Evolutionary conservation across 2,113 vertebrate genomes (phyloP).

Genomic region (Chascanopsetta lugubris): DNA sequence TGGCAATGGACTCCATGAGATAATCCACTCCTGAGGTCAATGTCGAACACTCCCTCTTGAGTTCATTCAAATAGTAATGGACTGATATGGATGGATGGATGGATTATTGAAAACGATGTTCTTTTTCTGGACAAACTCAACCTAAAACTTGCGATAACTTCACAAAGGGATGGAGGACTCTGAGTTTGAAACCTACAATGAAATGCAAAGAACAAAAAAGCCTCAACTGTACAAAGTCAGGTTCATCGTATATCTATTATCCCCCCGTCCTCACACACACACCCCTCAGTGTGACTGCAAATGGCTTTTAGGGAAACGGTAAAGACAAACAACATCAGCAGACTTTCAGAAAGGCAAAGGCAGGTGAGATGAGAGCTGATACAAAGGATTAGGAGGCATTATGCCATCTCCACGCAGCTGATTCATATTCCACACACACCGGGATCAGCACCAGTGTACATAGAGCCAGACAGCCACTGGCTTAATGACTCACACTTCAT

Average conservation of each 20-base stretch:
- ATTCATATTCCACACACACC: conserved; percentile 55
- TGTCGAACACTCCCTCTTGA: too few relatives aligned
- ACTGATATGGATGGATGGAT: too few relatives aligned
- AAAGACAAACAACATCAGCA: conserved; percentile 33
- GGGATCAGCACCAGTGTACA: conserved; percentile 47
- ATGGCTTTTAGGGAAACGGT: conserved; percentile 28
- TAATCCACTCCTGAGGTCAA: too few relatives aligned
- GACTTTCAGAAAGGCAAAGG: conserved; percentile 37
- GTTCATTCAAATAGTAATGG: too few relatives aligned
- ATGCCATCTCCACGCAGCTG: conserved; percentile 16
- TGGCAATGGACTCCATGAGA: too few relatives aligned
- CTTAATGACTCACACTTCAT: conserved; percentile 45
- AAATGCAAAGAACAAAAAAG: too few relatives aligned
- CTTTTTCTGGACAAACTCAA: too few relatives aligned
- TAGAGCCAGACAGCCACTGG: conserved; percentile 46
- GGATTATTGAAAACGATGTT: too few relatives aligned
- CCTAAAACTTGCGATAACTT: too few relatives aligned
- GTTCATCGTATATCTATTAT: background rate
- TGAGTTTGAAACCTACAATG: too few relatives aligned
- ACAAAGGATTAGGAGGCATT: conserved; percentile 41
- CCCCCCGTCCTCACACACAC: background rate
- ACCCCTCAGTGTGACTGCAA: conserved; percentile 15
- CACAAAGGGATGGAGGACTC: too few relatives aligned
- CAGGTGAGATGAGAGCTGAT: conserved; percentile 35
- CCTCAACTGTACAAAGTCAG: too few relatives aligned